phyloP scores from a whole-genome alignment of 1,140 invertebrate genomes.

The Rhagoletis zephyria region DNA sequence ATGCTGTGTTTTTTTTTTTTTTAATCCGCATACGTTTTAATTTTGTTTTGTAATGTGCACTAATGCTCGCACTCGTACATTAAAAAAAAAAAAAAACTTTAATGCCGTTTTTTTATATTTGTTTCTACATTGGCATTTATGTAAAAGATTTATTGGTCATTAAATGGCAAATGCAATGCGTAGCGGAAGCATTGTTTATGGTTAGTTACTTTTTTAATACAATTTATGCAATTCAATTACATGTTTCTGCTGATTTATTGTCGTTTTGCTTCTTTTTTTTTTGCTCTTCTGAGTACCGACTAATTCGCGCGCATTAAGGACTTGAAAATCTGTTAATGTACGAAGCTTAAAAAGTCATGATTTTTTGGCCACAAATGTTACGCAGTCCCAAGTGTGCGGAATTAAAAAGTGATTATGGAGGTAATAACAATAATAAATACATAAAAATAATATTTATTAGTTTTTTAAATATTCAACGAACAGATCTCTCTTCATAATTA shows the following conservation, averaged over 20 bases:
- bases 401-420: too few species aligned
- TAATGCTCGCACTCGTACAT: not conserved
- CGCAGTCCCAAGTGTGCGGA: too few species aligned
- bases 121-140: not conserved
- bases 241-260: constrained; percentile 2
- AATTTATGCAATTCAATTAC: constrained; percentile 28
- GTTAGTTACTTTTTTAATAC: constrained; percentile 25
- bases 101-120: not conserved
- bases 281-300: too few species aligned
- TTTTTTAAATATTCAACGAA: too few species aligned
- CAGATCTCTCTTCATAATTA: too few species aligned
- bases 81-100: not conserved
- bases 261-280: not conserved
- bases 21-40: not conserved
- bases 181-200: constrained; percentile 16
- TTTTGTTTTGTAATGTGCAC: not conserved
- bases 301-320: not conserved
- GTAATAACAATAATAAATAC: too few species aligned
- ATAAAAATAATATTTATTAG: too few species aligned
- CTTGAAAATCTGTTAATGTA: not conserved
- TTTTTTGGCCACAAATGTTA: not conserved
- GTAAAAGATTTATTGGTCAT: constrained; percentile 43
- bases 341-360: constrained; percentile 14
- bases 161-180: constrained; percentile 45
- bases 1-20: not conserved